These are phyloP conservation scores for Adelognathus sp. DNA, from an alignment of 2,888 invertebrate genomes.

Conservation along the genomic window DNA sequence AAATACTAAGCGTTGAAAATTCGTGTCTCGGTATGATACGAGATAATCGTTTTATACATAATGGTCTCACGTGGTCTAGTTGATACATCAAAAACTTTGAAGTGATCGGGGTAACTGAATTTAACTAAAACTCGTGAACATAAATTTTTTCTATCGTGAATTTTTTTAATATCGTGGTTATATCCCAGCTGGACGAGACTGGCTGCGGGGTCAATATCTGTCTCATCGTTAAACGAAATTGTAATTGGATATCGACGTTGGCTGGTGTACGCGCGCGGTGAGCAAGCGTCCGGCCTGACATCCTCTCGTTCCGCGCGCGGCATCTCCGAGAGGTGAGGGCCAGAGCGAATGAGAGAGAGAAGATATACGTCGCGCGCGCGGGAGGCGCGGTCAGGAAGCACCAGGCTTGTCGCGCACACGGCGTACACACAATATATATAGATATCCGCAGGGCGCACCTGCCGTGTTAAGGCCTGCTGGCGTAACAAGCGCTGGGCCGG, in stretches of 20 bases:
- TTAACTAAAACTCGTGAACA: no score
- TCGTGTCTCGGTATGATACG: no score
- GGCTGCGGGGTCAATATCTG: constrained; percentile 1
- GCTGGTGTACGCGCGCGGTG: constrained; percentile 33
- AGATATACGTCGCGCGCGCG: background rate
- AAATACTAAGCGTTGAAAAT: no score
- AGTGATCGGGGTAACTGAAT: no score
- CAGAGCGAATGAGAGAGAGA: background rate
- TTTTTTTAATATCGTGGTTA: no score
- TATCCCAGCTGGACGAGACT: no score
- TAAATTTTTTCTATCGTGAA: no score
- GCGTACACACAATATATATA: background rate
- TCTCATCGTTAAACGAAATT: constrained; percentile 26
- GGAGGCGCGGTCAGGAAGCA: constrained; percentile 52
- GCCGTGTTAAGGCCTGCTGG: constrained; percentile 50
- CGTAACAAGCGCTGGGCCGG: constrained; percentile 40
- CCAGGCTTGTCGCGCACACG: constrained; percentile 38
- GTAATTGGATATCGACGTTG: constrained; percentile 47
- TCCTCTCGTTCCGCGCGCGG: constrained; percentile 30
- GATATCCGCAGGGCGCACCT: constrained; percentile 53
- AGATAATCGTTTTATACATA: no score
- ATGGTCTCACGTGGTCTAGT: no score
- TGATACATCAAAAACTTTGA: no score
- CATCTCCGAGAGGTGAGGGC: constrained; percentile 18
- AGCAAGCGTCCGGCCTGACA: constrained; percentile 45